phyloP scores from a whole-genome alignment of 2,113 vertebrate genomes.

The Tyrannus savana region DNA sequence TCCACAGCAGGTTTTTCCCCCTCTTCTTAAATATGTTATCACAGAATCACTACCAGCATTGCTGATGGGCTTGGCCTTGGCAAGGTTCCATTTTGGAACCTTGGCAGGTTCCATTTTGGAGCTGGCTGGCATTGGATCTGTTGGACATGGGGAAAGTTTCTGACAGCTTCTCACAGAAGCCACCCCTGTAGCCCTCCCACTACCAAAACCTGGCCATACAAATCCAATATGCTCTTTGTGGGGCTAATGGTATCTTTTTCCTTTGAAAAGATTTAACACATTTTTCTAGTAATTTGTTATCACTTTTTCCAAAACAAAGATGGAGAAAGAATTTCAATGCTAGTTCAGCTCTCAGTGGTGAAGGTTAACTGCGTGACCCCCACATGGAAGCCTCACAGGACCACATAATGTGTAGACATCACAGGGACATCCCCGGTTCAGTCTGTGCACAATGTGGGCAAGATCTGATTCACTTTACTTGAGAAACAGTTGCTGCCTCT shows the following conservation, averaged over 20 bases:
- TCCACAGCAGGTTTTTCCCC: not conserved
- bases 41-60: not conserved
- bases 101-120: not conserved
- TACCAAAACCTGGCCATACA: not conserved
- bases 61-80: fast-evolving
- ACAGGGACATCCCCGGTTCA: not conserved
- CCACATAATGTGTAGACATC: fast-evolving
- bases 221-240: not conserved
- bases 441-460: not conserved
- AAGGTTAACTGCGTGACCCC: not conserved
- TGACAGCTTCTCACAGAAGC: not conserved
- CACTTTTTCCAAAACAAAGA: not conserved
- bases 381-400: not conserved
- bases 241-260: not conserved
- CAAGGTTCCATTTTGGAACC: not conserved
- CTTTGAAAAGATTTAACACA: not conserved
- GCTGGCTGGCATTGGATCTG: not conserved
- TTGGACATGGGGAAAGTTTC: not conserved
- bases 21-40: not conserved
- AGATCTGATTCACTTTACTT: not conserved
- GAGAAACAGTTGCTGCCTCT: not conserved
- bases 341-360: not conserved
- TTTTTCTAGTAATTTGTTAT: not conserved
- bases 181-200: not conserved
- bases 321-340: not conserved